Evolutionary conservation across 2,888 invertebrate species (phyloP).

Genomic region (Schrankia costaestrigalis): DNA sequence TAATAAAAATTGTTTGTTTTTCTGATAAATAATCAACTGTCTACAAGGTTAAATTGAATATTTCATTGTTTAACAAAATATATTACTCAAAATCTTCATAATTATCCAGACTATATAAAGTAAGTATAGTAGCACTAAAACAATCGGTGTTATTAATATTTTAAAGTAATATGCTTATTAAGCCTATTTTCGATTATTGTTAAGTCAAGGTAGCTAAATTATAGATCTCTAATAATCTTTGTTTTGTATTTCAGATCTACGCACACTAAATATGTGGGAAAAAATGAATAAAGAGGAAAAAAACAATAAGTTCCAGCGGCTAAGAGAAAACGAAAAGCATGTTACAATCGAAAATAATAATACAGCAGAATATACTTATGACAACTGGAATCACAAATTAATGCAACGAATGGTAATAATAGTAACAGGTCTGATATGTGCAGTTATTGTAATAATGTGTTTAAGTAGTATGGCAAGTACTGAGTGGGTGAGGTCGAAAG

Average conservation of each 20-base stretch:
- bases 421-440: no score
- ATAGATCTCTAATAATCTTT: no score
- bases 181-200: not conserved
- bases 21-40: no score
- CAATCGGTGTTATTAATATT: not conserved
- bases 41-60: no score
- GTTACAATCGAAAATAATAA: not conserved
- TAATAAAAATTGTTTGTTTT: no score
- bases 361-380: no score
- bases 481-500: no score
- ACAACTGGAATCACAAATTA: no score
- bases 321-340: conserved; percentile 5
- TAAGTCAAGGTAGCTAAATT: not conserved
- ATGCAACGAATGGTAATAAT: no score
- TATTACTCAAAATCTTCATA: no score
- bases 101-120: not conserved
- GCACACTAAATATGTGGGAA: conserved; percentile 5
- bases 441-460: not conserved
- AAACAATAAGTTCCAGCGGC: conserved; percentile 10
- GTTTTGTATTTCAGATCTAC: conserved; percentile 18
- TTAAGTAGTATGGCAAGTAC: no score
- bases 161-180: not conserved
- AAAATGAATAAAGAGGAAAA: conserved; percentile 4
- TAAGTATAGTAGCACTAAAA: not conserved
- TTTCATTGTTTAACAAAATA: no score